Evolutionary conservation across 2,888 invertebrate genomes (phyloP), one percentile per base, ranked within the genome.

Genomic region (Ypsolopha sequella): DNA sequence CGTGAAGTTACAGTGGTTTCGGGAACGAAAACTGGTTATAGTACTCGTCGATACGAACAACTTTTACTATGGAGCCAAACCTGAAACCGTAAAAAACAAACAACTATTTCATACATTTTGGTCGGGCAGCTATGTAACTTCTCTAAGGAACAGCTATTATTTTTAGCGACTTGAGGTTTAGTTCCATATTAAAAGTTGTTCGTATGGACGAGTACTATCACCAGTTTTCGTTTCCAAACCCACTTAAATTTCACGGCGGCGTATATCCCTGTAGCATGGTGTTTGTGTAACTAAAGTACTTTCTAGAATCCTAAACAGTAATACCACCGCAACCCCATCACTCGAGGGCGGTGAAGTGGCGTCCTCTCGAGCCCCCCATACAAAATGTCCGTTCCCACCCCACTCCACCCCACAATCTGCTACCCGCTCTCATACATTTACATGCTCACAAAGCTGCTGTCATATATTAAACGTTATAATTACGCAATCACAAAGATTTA

Each of bases 401-500:
- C 78, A 73, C 80, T 76, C 63, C 71, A 73, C 61, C 66, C 66
- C 58, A 60, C 64, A 53, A 51, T 50, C 62, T 64, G 69, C 64
- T 63, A 65, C 62, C 64, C 60, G 60, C 61, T 63, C 49, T 44
- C 50, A 14, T 64, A 70, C 76, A 85, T 85, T 85, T 82, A 75
- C 81, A 82, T 81, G 72, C 70, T 68, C 35, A 81, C 78, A 84
- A 80, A 78, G 74, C 78, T 66, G 76, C 77, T 85, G 84, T 85
- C 84, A 77, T 74, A 76, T 71, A 77, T 77, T 78, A 81, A 82
- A 82, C 75, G 69, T 67, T 70, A 74, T 84, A 84, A 85, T 85
- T 82, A 84, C 68, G 64, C 73, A 72, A 70, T 68, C 70, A 76
- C 73, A 76, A 24, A 85, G 80, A 86, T 86, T 86, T 86, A 86